Percentiles rank a stretch among this genome's conserved stretches.
phyloP scores from a whole-genome alignment of 2,113 vertebrate species.

The Anas platyrhynchos region DNA sequence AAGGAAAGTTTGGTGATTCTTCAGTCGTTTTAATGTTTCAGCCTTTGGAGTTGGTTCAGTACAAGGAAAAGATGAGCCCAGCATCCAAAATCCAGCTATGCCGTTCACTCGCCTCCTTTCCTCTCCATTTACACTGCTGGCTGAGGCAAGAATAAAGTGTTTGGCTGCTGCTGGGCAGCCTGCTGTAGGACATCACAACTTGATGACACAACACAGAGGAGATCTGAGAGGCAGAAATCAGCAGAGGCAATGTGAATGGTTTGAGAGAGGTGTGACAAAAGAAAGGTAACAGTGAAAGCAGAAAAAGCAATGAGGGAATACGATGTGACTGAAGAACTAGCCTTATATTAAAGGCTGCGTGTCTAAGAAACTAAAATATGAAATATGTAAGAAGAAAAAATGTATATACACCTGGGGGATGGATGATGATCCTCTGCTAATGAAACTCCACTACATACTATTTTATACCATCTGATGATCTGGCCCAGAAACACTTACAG shows the following conservation, averaged over 20 bases:
- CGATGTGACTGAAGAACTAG: not conserved
- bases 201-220: fast-evolving
- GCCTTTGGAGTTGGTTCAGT: not conserved
- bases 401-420: not conserved
- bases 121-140: not conserved
- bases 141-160: not conserved
- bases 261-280: not conserved
- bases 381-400: not conserved
- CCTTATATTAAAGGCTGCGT: not conserved
- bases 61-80: not conserved
- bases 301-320: not conserved
- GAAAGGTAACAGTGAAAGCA: not conserved
- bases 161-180: not conserved
- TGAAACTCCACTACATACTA: not conserved
- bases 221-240: not conserved
- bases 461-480: not conserved
- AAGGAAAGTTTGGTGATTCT: not conserved
- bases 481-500: not conserved
- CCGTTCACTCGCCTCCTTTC: not conserved
- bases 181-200: not conserved
- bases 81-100: not conserved
- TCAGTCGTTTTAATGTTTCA: not conserved
- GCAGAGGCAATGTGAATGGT: not conserved
- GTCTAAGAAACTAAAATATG: not conserved
- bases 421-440: not conserved